Conservation (phyloP, 2,113 vertebrate genomes). For the Xiphophorus maculatus region DNA sequence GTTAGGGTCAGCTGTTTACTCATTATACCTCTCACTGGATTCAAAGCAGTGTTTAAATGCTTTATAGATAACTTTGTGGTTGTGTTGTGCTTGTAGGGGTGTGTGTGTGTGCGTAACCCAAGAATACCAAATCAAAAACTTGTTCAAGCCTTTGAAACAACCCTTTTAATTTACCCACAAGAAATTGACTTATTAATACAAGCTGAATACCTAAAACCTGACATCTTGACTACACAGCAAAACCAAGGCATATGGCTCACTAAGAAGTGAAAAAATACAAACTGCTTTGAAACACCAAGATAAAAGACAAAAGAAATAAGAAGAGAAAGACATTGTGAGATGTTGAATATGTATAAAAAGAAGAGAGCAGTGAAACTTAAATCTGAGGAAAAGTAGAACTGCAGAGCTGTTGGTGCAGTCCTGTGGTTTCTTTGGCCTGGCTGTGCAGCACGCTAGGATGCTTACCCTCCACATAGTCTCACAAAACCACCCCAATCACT, state of each 20-base stretch:
- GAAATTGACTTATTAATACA: slow-evolving; percentile 29
- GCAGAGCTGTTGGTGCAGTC: slow-evolving; percentile 52
- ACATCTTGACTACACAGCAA: slow-evolving; percentile 52
- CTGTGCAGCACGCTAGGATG: slow-evolving; percentile 68
- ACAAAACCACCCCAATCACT: slow-evolving; percentile 75
- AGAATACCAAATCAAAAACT: slow-evolving; percentile 12
- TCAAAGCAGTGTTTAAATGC: too few relatives aligned
- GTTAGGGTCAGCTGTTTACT: too few relatives aligned
- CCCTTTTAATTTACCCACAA: slow-evolving; percentile 22
- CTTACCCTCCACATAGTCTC: slow-evolving; percentile 72
- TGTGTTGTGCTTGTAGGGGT: too few relatives aligned
- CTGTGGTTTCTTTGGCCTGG: slow-evolving; percentile 70
- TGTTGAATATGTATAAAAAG: slow-evolving; percentile 20
- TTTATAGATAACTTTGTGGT: too few relatives aligned
- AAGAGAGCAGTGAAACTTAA: slow-evolving; percentile 26
- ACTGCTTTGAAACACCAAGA: slow-evolving; percentile 42
- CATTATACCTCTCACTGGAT: too few relatives aligned
- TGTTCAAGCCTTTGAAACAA: slow-evolving; percentile 24
- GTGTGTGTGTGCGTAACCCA: too few relatives aligned
- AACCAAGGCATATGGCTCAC: slow-evolving; percentile 42
- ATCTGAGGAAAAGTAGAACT: slow-evolving; percentile 37
- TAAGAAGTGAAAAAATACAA: slow-evolving; percentile 30
- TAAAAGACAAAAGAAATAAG: slow-evolving; percentile 37
- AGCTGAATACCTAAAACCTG: slow-evolving; percentile 33
- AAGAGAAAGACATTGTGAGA: slow-evolving; percentile 32